A percentile compares a stretch with the other conserved stretches of the same genome.
Conservation (phyloP, 2,797 vertebrate species). For the Myotis myotis region DNA sequence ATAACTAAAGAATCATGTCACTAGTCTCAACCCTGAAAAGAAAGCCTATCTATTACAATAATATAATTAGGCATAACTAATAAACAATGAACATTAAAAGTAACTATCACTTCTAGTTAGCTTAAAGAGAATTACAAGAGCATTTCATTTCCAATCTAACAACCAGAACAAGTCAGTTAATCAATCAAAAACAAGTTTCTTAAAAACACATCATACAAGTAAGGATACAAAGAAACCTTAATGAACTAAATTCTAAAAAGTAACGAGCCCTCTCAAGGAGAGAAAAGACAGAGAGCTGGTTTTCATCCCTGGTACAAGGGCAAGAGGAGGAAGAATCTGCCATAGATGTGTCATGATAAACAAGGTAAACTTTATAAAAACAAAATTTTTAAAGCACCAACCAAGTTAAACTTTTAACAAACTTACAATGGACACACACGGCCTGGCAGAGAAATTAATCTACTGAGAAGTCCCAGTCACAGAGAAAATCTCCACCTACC, state of each 20-base stretch:
- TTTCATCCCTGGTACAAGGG: not conserved
- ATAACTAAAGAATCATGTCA: slow-evolving; percentile 56
- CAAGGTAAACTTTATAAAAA: not conserved
- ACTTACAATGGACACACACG: not conserved
- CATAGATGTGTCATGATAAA: not conserved
- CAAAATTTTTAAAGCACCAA: not conserved
- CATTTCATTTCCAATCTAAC: slow-evolving; percentile 37
- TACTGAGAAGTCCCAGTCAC: not conserved
- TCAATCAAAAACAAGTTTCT: slow-evolving; percentile 51
- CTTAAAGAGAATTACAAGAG: not conserved
- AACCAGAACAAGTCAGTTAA: slow-evolving; percentile 42
- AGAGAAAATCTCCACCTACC: not conserved
- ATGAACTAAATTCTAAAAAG: slow-evolving; percentile 36
- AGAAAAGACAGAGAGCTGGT: not conserved
- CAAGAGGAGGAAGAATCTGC: not conserved
- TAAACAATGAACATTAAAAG: slow-evolving; percentile 65
- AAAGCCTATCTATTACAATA: slow-evolving; percentile 49
- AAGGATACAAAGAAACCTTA: slow-evolving; percentile 41
- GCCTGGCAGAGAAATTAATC: not conserved
- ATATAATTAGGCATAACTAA: slow-evolving; percentile 34
- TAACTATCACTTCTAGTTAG: slow-evolving; percentile 50
- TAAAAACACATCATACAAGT: slow-evolving; percentile 37
- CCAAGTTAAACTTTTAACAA: not conserved
- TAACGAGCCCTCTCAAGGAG: not conserved
- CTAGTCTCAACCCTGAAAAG: slow-evolving; percentile 39